These are phyloP conservation scores for Podabrus alpinus DNA, from an alignment of 2,888 invertebrate genomes.

Conservation along the genomic window DNA sequence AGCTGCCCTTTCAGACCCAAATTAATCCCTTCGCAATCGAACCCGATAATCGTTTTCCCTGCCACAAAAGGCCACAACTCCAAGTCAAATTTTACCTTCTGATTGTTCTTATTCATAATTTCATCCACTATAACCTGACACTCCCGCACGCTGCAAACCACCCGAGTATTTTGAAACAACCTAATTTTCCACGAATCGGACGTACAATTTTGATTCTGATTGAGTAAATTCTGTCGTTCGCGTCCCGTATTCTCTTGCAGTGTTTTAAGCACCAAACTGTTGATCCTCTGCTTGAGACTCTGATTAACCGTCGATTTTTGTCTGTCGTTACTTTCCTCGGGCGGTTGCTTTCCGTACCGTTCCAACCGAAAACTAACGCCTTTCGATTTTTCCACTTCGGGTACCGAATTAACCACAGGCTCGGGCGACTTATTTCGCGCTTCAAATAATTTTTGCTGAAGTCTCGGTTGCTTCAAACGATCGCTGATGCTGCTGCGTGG, in stretches of 20 bases:
- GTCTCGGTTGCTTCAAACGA: constrained; percentile 50
- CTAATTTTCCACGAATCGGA: constrained; percentile 80
- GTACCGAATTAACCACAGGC: neutral
- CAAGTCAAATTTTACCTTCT: neutral
- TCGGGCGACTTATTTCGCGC: constrained; percentile 26
- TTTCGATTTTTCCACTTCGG: constrained; percentile 11
- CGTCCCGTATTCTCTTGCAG: constrained; percentile 81
- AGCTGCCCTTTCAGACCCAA: constrained; percentile 86
- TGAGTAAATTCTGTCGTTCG: constrained; percentile 57
- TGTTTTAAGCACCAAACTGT: constrained; percentile 85
- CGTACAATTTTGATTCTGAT: constrained; percentile 42
- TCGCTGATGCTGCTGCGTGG: constrained; percentile 47
- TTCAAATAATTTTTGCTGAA: constrained; percentile 44
- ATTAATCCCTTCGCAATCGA: constrained; percentile 94
- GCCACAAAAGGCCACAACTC: constrained; percentile 49
- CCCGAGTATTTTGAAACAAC: constrained; percentile 79
- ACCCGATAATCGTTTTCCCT: constrained; percentile 69
- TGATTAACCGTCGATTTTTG: constrained; percentile 61
- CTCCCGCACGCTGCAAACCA: constrained; percentile 79
- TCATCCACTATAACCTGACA: constrained; percentile 77
- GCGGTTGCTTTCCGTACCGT: neutral
- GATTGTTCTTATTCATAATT: constrained; percentile 63
- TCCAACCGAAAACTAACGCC: constrained; percentile 27
- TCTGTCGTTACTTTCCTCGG: constrained; percentile 12
- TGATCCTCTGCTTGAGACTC: constrained; percentile 85